Base-by-base conservation (phyloP, 2,888 invertebrate species). In the Abrostola triplasia region DNA sequence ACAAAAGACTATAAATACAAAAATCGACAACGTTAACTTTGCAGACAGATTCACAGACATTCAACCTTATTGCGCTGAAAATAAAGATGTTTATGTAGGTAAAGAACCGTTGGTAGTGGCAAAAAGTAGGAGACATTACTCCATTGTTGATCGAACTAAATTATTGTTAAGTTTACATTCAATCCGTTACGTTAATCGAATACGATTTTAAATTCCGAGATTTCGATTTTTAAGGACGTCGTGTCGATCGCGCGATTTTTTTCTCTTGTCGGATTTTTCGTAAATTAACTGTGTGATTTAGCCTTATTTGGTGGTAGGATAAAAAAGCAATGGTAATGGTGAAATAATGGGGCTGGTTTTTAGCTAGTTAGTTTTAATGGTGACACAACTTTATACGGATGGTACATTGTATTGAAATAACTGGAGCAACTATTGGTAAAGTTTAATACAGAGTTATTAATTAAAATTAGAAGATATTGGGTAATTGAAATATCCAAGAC, bases 1-100 rank as follows among this genome's bases (percentile, higher is more conserved):
- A 88, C 90, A 90, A 89, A 88, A 82, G 86, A 80, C 85, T 81
- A 92, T 92, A 92, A 92, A 92, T 91, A 88, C 81, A 74, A 73
- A 59, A 58, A 53, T 65, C 66, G 35, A 64, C 79, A 59, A 69
- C 0, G 0, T 59, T 64, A 24, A 10, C 1, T 13, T 48, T 12
- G 8, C 49, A 36, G 0, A 0, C 6, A 5, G 9, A 5, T 38
- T 24, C 6, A 11, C 0, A 9, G 6, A 44, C 0, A 64, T 61
- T 47, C 7, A 53, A 41, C 55, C 44, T 61, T 80, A 52, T 5
- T 0, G 0, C 0, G 0, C 0, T 0, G 0, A 0, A 10, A 5
- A 62, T 73, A 73, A 63, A 44, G 58, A 10, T 64, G 53, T 47
- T 35, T 36, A 5, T 2, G 1, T 0, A 0, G 49, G 70, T 0